These are phyloP conservation scores for Gandaritis pyraliata DNA, from an alignment of 2,888 invertebrate genomes.

Conservation along the genomic window DNA sequence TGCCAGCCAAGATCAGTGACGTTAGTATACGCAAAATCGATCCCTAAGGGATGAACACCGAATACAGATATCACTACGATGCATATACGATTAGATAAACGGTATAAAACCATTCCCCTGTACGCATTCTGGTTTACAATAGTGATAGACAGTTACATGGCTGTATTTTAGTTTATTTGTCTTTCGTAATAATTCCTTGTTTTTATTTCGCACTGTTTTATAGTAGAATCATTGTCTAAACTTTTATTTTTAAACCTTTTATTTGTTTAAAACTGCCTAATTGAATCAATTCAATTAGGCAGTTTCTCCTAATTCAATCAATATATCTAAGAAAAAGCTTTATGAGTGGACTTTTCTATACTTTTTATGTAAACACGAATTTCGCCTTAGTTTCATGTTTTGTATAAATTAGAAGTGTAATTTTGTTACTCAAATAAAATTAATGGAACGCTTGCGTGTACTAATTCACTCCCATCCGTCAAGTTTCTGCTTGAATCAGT, in stretches of 20 bases:
- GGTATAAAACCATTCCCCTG: not conserved
- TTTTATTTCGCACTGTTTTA: too few species aligned
- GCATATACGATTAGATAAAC: conserved; percentile 6
- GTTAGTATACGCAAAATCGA: conserved; percentile 52
- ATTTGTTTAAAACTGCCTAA: too few species aligned
- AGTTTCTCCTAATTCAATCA: too few species aligned
- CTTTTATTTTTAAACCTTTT: too few species aligned
- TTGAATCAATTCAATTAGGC: too few species aligned
- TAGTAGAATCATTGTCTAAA: too few species aligned
- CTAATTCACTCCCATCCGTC: conserved; percentile 49
- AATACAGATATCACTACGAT: conserved; percentile 8
- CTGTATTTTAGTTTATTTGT: too few species aligned
- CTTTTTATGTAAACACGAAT: not conserved
- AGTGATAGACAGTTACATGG: not conserved
- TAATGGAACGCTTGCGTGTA: conserved; percentile 53
- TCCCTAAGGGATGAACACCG: conserved; percentile 40
- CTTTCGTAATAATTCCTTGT: too few species aligned
- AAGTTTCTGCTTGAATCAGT: conserved; percentile 33
- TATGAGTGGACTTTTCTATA: not conserved
- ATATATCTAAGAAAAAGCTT: too few species aligned
- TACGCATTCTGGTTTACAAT: not conserved
- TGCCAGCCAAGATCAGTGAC: conserved; percentile 52
- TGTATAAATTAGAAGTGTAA: conserved; percentile 5
- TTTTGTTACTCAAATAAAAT: conserved; percentile 39
- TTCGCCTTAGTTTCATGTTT: conserved; percentile 5